Conservation (phyloP, 1,140 invertebrate genomes). For the Pentalonia nigronervosa region DNA sequence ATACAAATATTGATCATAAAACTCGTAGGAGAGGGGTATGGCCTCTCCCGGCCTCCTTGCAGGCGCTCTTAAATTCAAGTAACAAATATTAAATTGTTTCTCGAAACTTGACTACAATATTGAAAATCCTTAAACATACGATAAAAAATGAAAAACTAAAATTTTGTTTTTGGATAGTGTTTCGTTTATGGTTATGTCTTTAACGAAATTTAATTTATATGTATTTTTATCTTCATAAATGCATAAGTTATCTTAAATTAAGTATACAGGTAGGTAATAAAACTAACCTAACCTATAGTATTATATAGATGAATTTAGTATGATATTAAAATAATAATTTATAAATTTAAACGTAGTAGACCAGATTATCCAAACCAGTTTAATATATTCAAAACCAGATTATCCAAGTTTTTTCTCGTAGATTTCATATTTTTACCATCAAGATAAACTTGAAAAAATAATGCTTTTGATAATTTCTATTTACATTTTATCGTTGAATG, state of each 20-base stretch:
- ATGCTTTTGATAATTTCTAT: not conserved
- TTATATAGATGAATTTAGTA: not conserved
- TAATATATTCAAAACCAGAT: not conserved
- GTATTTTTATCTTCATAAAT: not conserved
- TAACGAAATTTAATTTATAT: too few relatives aligned
- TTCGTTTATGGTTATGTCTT: too few relatives aligned
- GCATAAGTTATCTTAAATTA: not conserved
- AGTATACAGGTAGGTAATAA: not conserved
- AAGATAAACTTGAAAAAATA: not conserved
- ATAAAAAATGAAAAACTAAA: not conserved
- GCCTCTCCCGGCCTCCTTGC: too few relatives aligned
- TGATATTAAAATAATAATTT: not conserved
- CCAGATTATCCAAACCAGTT: too few relatives aligned
- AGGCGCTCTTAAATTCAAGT: too few relatives aligned
- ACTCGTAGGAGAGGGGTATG: too few relatives aligned
- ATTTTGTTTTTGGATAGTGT: too few relatives aligned
- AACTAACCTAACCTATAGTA: too few relatives aligned
- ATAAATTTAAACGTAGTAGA: not conserved
- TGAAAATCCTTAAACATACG: not conserved
- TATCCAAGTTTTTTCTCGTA: not conserved
- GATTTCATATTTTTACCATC: not conserved
- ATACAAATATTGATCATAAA: too few relatives aligned
- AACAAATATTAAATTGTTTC: not conserved
- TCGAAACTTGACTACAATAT: not conserved
- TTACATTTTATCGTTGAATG: not conserved